Base-by-base conservation (phyloP, 2,888 invertebrate species). In the Tricholauxania praeusta region DNA sequence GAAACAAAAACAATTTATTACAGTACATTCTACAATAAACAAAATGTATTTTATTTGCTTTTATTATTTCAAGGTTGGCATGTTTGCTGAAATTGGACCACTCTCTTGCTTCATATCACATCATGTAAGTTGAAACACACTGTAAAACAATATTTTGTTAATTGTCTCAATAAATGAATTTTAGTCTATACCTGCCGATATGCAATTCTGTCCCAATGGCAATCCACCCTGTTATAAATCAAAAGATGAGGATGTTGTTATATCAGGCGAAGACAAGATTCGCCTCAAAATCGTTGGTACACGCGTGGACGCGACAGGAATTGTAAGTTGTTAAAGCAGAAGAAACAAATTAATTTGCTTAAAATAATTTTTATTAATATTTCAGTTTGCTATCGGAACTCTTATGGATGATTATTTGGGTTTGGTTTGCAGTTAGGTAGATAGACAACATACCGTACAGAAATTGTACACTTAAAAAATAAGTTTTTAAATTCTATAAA, bases 1-100 rank as follows among this genome's bases (percentile, higher is more conserved):
- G 3, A 22, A 22, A 22, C 3, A 22, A 22, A 22, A 22, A 22
- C 22, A 22, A 22, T 1, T 22, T 22, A 22, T 22, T 22, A 3
- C 3, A 22, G 2, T 22, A 22, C 3, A 22, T 15, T 8, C 4
- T 53, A 53, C n/a, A 53, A 12, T 12, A 2, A 19, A 0, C 7
- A 28, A 17, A 59, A 64, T n/a, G n/a, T 48, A 68, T n/a, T 68
- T 32, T 55, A 17, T 63, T 49, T 22, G 12, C 68, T 59, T 39
- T 39, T 39, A 39, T 39, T 39, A 10, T 39, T 10, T 39, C 2
- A 74, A 96, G 94, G 97, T 99, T 84, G 99, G 99, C 74, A 95
- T 99, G 92, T 99, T 99, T 90, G 98, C 98, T 73, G 98, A 99
- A 89, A 98, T 99, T 84, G 99, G 99, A 17, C 99, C 99, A 14